Evolutionary conservation across 1,140 invertebrate genomes (phyloP).

Genomic region (Hyposmocoma kahamanoa): DNA sequence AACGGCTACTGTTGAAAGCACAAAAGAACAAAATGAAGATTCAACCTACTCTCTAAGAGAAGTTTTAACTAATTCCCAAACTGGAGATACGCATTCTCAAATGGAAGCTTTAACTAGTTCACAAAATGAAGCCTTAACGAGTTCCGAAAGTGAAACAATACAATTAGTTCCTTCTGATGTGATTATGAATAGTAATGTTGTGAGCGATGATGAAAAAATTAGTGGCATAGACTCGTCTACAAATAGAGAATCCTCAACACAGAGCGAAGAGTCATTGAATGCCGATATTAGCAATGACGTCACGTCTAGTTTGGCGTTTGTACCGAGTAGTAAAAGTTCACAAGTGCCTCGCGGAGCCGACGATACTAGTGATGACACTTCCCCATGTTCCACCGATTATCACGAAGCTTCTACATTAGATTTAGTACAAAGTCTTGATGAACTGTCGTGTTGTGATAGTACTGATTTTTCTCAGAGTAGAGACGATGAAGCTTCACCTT

Average conservation of each 20-base stretch:
- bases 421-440: slow-evolving; percentile 54
- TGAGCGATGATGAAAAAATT: slow-evolving; percentile 34
- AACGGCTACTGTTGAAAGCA: slow-evolving; percentile 11
- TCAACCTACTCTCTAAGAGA: too few species aligned
- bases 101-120: neutral
- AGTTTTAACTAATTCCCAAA: too few species aligned
- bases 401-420: slow-evolving; percentile 66
- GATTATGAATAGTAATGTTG: slow-evolving; percentile 11
- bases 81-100: neutral
- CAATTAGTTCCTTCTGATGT: slow-evolving; percentile 6
- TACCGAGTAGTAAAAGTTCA: slow-evolving; percentile 60
- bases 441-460: slow-evolving; percentile 58
- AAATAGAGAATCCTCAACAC: slow-evolving; percentile 37
- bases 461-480: slow-evolving; percentile 62
- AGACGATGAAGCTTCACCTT: slow-evolving; percentile 50
- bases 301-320: slow-evolving; percentile 62
- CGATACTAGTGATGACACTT: slow-evolving; percentile 62
- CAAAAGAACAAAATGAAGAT: too few species aligned
- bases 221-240: slow-evolving; percentile 24
- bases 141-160: too few species aligned
- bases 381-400: slow-evolving; percentile 62
- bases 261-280: slow-evolving; percentile 55
- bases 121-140: neutral
- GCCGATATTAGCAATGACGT: slow-evolving; percentile 61
- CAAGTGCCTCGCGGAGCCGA: slow-evolving; percentile 35